phyloP scores from a whole-genome alignment of 2,888 invertebrate species.

The Drosophila meridionalis region DNA sequence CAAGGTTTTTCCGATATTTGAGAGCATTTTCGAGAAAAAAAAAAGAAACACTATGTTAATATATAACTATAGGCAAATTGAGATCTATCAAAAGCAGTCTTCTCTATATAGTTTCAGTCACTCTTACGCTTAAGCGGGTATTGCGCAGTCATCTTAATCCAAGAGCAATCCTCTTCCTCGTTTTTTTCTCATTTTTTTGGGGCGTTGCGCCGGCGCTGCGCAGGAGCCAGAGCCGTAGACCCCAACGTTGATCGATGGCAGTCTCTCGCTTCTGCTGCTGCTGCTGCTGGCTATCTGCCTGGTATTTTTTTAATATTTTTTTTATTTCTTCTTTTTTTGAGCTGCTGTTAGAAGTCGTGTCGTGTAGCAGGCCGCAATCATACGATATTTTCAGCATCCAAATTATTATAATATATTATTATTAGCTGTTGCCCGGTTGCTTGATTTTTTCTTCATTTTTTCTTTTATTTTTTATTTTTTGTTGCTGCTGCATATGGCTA shows the following conservation, averaged over 20 bases:
- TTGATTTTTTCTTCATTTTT: constrained; percentile 30
- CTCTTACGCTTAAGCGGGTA: not conserved
- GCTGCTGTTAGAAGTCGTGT: constrained; percentile 66
- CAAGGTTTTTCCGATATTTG: not conserved
- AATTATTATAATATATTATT: constrained; percentile 85
- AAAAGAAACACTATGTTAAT: no score
- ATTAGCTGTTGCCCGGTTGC: constrained; percentile 63
- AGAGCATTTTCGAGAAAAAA: no score
- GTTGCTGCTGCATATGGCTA: constrained; percentile 48
- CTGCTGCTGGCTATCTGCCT: constrained; percentile 12
- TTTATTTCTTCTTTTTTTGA: constrained; percentile 33
- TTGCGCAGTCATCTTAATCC: not conserved
- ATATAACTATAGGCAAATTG: no score
- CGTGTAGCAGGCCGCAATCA: constrained; percentile 77
- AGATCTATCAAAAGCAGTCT: no score
- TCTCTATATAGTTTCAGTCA: not conserved
- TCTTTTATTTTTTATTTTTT: constrained; percentile 26
- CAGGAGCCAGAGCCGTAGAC: constrained; percentile 33
- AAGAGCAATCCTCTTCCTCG: not conserved
- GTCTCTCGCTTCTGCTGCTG: constrained; percentile 10
- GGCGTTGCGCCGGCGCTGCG: constrained; percentile 69
- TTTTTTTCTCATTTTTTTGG: constrained; percentile 40
- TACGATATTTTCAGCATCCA: constrained; percentile 81
- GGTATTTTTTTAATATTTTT: constrained; percentile 18
- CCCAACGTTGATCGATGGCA: constrained; percentile 60